These are phyloP conservation scores for Drosophila anomalata DNA, from an alignment of 2,888 invertebrate genomes.

Conservation along the genomic window DNA sequence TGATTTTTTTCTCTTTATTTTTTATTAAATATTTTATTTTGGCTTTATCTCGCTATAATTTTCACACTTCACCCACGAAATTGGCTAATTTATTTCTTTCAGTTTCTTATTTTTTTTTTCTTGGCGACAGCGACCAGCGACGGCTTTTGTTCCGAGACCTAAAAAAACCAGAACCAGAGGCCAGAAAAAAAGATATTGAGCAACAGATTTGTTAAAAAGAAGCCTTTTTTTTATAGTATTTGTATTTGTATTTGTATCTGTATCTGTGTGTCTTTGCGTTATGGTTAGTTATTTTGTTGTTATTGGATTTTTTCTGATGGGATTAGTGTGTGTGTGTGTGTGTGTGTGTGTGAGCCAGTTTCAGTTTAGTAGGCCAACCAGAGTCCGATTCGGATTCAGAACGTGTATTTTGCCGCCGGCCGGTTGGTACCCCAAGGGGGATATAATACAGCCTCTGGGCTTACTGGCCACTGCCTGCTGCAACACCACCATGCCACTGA, in stretches of 20 bases:
- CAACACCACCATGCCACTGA: too few relatives aligned
- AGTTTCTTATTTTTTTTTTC: conserved; percentile 27
- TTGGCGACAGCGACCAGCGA: conserved; percentile 18
- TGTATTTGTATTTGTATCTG: conserved; percentile 14
- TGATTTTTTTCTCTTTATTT: conserved; percentile 12
- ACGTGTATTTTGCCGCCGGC: conserved; percentile 24
- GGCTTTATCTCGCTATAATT: conserved; percentile 9
- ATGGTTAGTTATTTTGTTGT: neutral
- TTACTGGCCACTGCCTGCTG: too few relatives aligned
- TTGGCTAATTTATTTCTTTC: conserved; percentile 16
- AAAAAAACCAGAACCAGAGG: conserved; percentile 50
- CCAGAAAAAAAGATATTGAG: conserved; percentile 42
- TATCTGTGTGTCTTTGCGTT: conserved; percentile 24
- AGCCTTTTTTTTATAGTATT: conserved; percentile 37
- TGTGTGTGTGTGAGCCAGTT: conserved; percentile 44
- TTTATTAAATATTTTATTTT: conserved; percentile 16
- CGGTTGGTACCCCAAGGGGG: neutral
- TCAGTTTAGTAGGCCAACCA: conserved; percentile 66
- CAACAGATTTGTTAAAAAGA: conserved; percentile 41
- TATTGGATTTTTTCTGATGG: neutral
- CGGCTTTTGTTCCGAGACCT: conserved; percentile 69
- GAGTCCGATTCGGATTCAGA: conserved; percentile 33
- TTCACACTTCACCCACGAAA: conserved; percentile 37
- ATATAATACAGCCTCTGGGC: neutral
- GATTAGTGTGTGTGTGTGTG: too few relatives aligned